Conservation (phyloP, 2,113 vertebrate species). For the Mastomys coucha region DNA sequence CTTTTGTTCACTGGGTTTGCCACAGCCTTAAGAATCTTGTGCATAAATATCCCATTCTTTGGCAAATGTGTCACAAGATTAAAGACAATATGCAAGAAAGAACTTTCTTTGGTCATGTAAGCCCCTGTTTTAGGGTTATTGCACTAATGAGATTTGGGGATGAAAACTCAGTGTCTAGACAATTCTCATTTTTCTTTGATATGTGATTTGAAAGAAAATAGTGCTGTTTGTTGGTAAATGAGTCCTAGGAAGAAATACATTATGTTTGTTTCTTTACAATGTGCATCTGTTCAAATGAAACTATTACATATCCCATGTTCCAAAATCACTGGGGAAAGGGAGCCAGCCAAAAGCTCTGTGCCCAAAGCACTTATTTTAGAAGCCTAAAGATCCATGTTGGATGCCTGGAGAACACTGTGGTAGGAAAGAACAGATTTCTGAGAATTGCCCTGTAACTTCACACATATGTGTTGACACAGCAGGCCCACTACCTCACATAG, state of each 20-base stretch:
- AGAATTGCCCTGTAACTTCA: not conserved
- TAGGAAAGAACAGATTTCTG: not conserved
- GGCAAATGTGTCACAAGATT: conserved; percentile 68
- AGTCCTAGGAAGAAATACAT: not conserved
- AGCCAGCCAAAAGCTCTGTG: not conserved
- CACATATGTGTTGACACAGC: not conserved
- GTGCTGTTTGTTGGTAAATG: not conserved
- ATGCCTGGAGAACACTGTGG: too few relatives aligned
- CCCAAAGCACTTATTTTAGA: not conserved
- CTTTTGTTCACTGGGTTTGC: conserved; percentile 56
- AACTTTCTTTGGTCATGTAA: conserved; percentile 52
- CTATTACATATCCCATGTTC: not conserved
- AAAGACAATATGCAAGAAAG: conserved; percentile 49
- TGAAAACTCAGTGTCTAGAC: not conserved
- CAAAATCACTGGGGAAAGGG: not conserved
- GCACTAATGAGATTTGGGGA: not conserved
- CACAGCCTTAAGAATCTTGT: conserved; percentile 74
- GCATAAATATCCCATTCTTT: conserved; percentile 48
- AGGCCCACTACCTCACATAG: not conserved
- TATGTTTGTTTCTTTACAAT: not conserved
- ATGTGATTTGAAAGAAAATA: conserved; percentile 44
- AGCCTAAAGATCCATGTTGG: not conserved
- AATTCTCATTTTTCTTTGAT: not conserved
- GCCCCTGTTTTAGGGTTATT: conserved; percentile 48
- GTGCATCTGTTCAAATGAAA: not conserved